Conservation (phyloP, 2,113 vertebrate genomes). For the Myrmophylax atrothorax region DNA sequence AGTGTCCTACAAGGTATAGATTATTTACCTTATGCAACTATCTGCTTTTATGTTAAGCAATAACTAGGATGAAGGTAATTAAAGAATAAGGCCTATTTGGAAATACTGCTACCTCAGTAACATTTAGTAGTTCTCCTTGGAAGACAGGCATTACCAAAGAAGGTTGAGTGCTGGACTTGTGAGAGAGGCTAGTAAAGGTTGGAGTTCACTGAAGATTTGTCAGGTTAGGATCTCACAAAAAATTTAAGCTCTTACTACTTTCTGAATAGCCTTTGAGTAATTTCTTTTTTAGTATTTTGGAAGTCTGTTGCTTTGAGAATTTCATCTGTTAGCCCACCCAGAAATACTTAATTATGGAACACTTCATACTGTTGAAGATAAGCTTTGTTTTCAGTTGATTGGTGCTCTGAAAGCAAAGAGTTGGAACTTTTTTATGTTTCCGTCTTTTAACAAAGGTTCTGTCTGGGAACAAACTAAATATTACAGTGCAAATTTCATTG, state of each 20-base stretch:
- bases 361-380: not conserved
- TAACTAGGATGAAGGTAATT: not conserved
- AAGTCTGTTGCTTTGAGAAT: not conserved
- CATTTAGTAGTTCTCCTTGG: not conserved
- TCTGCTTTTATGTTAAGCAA: not conserved
- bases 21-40: not conserved
- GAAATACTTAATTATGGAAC: not conserved
- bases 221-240: not conserved
- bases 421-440: not conserved
- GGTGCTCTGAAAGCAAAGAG: not conserved
- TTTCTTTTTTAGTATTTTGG: not conserved
- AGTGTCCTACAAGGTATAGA: conserved; percentile 89
- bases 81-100: not conserved
- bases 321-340: not conserved
- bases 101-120: not conserved
- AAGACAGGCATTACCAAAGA: not conserved
- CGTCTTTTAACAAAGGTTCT: not conserved
- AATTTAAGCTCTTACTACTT: not conserved
- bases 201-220: not conserved
- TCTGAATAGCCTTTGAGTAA: not conserved
- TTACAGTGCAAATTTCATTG: not conserved
- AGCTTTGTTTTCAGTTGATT: not conserved
- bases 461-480: not conserved
- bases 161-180: not conserved
- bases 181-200: not conserved